A percentile compares a stretch with the other conserved stretches of the same genome.
These are phyloP conservation scores for Psophia crepitans DNA, from an alignment of 2,113 vertebrate species.

Conservation along the genomic window DNA sequence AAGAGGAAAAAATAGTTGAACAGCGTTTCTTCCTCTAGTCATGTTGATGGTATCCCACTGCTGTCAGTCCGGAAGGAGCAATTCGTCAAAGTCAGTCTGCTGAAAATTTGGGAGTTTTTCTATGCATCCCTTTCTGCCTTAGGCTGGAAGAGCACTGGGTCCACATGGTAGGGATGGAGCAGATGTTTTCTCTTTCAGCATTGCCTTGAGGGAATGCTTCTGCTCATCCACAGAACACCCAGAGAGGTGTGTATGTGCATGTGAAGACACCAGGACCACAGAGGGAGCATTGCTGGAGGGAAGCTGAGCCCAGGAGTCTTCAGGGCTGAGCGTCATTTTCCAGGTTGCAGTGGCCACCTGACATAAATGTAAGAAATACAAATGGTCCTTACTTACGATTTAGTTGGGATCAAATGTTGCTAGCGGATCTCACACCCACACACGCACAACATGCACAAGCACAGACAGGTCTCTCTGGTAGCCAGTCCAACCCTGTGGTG, in stretches of 20 bases:
- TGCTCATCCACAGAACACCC: background rate
- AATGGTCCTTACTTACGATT: background rate
- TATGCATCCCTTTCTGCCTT: background rate
- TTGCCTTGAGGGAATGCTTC: background rate
- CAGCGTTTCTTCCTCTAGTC: background rate
- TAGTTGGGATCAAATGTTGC: background rate
- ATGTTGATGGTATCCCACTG: background rate
- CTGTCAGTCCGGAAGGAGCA: background rate
- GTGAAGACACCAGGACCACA: background rate
- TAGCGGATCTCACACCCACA: background rate
- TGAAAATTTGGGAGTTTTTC: background rate
- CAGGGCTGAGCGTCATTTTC: fast-evolving
- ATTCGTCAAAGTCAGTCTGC: background rate
- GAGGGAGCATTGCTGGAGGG: background rate
- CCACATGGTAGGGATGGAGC: background rate
- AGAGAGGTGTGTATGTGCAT: background rate
- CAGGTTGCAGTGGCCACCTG: background rate
- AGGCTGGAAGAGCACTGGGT: background rate
- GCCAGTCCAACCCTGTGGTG: background rate
- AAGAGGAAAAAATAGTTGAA: background rate
- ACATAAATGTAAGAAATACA: background rate
- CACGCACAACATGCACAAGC: too few species aligned
- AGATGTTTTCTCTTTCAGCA: background rate
- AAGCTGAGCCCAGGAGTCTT: background rate
- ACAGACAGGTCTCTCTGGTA: background rate